Evolutionary conservation across 2,797 vertebrate genomes (phyloP).

Genomic region (Gambelia wislizenii): DNA sequence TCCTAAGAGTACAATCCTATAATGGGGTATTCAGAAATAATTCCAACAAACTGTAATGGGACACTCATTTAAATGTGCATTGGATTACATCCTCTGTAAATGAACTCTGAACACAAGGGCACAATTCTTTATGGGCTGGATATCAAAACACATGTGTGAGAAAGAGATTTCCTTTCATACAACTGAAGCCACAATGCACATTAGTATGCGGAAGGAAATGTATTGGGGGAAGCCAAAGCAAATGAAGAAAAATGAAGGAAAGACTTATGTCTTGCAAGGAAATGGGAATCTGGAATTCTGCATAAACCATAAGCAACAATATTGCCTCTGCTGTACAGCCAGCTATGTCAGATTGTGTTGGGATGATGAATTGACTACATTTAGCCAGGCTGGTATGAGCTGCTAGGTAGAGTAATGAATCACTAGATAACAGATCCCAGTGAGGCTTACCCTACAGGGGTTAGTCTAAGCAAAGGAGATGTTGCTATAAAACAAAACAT

Average conservation of each 20-base stretch:
- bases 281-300: slow-evolving; percentile 8
- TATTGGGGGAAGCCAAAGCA: slow-evolving; percentile 6
- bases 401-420: slow-evolving; percentile 37
- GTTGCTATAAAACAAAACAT: slow-evolving; percentile 12
- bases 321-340: background rate
- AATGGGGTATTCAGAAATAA: background rate
- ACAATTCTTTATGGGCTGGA: background rate
- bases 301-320: background rate
- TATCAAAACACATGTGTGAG: slow-evolving; percentile 31
- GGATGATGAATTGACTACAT: slow-evolving; percentile 14
- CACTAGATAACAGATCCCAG: slow-evolving; percentile 23
- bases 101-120: slow-evolving; percentile 18
- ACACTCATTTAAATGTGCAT: background rate
- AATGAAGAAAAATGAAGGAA: slow-evolving; percentile 19
- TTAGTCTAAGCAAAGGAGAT: slow-evolving; percentile 29
- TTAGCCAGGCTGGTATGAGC: background rate
- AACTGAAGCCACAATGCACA: background rate
- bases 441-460: slow-evolving; percentile 11
- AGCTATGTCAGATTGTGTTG: background rate
- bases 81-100: background rate
- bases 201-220: slow-evolving; percentile 6
- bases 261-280: background rate
- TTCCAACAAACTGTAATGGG: background rate
- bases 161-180: slow-evolving; percentile 30
- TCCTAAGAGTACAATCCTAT: background rate